Evolutionary conservation across 2,797 vertebrate genomes (phyloP).

Genomic region (Sternotherus odoratus): DNA sequence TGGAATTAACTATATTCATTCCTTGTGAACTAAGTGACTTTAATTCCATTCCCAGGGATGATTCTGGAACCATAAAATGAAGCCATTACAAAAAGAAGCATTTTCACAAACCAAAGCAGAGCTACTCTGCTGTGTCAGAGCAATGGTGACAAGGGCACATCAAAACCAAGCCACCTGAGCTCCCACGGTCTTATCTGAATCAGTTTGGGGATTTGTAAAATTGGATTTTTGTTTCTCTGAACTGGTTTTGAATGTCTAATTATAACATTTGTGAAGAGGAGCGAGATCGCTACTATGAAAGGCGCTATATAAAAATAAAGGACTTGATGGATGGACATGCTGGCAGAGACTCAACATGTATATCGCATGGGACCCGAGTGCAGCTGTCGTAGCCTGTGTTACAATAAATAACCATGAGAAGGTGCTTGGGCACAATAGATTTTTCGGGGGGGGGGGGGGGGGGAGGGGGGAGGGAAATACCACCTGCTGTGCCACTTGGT

Average conservation of each 20-base stretch:
- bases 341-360: slow-evolving; percentile 50
- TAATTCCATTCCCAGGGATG: not conserved
- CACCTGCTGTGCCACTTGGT: slow-evolving; percentile 44
- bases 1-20: not conserved
- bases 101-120: not conserved
- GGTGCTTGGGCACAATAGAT: accelerated
- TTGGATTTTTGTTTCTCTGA: slow-evolving; percentile 70
- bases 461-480: too few species aligned
- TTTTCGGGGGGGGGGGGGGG: slow-evolving; percentile 10
- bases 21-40: not conserved
- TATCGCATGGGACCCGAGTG: slow-evolving; percentile 44
- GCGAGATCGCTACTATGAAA: slow-evolving; percentile 65
- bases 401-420: slow-evolving; percentile 69
- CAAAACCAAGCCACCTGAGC: not conserved
- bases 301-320: slow-evolving; percentile 61
- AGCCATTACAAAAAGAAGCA: not conserved
- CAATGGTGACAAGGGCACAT: not conserved
- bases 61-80: not conserved
- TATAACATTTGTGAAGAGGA: slow-evolving; percentile 66
- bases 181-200: slow-evolving; percentile 4
- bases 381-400: slow-evolving; percentile 63
- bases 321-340: not conserved
- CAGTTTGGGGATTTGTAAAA: slow-evolving; percentile 33
- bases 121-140: accelerated
- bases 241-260: slow-evolving; percentile 73